Evolutionary conservation across 2,888 invertebrate species (phyloP), one percentile per base, ranked within the genome.

Genomic region (Chrysolina haemoptera): DNA sequence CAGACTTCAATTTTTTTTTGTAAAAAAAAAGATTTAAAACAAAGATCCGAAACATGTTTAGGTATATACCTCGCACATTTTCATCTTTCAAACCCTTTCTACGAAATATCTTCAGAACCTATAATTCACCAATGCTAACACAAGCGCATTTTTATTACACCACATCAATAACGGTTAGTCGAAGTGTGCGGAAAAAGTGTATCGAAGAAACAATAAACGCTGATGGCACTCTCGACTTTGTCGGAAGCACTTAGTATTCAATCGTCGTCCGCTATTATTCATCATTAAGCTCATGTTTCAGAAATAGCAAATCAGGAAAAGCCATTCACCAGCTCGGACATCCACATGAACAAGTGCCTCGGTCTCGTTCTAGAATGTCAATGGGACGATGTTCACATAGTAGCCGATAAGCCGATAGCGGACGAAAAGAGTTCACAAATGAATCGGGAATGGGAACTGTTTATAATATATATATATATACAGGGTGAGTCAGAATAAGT

Each of bases 271-370:
- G 27, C 35, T 16, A 35, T 59, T 59, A 59, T 22, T 59, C 59
- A 59, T 59, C 27, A 59, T 59, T 59, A 59, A 59, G 59, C 59
- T 35, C 59, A 59, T 59, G 59, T 59, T 59, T 59, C 10, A n/a
- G 59, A 59, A 59, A 59, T 59, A 59, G 59, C 59, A 59, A 59
- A 59, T 59, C 59, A 59, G 59, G 35, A 59, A 27, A 27, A 35
- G 59, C 59, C 35, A 59, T 59, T 59, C 59, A 35, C 35, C 9
- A 16, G n/a, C 12, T 59, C 35, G 59, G 35, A 59, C 59, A 59
- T n/a, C 59, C 11, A 59, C 9, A 27, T 27, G 35, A 27, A 59
- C 59, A 35, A 59, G 59, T 59, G 59, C 14, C 9, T 27, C 3
- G 5, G 18, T 50, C 18, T 59, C 35, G 35, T n/a, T 59, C 35